These are phyloP conservation scores for Eupsilia transversa DNA, from an alignment of 2,888 invertebrate species.

Conservation along the genomic window DNA sequence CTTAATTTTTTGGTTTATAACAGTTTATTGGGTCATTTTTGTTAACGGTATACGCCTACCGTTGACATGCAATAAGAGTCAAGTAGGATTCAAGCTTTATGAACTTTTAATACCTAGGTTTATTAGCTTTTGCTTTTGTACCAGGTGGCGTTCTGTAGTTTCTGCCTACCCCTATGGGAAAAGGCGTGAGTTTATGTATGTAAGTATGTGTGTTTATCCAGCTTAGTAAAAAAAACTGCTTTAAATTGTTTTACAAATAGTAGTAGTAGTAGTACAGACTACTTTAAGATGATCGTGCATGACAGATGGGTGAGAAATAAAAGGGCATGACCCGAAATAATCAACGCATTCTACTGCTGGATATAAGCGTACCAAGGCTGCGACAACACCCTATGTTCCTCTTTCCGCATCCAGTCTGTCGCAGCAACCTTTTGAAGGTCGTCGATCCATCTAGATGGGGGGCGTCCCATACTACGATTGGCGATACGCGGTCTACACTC, in stretches of 20 bases:
- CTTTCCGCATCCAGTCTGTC: no score
- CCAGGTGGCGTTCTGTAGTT: not conserved
- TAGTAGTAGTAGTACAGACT: no score
- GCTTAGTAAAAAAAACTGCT: not conserved
- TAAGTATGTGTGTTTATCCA: not conserved
- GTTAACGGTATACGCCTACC: not conserved
- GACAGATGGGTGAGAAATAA: not conserved
- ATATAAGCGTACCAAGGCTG: no score
- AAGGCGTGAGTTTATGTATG: no score
- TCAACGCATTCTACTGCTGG: no score
- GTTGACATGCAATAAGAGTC: not conserved
- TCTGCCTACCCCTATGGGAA: rapidly evolving
- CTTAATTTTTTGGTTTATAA: not conserved
- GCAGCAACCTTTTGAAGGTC: no score
- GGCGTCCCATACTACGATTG: no score
- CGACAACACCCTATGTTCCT: no score
- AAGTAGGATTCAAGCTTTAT: not conserved
- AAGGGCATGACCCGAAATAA: not conserved
- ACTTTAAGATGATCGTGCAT: not conserved
- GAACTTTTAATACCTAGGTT: not conserved
- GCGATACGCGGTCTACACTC: no score
- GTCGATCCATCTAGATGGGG: no score
- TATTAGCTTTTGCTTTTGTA: not conserved
- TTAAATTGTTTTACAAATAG: no score
- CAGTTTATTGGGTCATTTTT: not conserved